Evolutionary conservation across 2,113 vertebrate species (phyloP).

Genomic region (Bufo bufo): DNA sequence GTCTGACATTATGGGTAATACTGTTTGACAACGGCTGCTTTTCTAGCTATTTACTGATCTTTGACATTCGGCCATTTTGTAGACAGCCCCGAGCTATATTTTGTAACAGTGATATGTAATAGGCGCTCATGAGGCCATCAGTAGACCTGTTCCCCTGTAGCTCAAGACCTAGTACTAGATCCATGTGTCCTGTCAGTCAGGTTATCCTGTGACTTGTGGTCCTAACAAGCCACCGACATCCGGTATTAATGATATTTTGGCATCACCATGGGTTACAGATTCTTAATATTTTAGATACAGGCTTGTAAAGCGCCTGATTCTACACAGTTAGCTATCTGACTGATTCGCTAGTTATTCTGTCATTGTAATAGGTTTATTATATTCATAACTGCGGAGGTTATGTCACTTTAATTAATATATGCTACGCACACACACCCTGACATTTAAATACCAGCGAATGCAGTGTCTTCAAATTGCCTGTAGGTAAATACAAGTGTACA

Average conservation of each 20-base stretch:
- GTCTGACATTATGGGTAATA: background rate
- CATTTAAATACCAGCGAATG: conserved; percentile 51
- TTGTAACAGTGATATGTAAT: background rate
- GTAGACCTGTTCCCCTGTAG: background rate
- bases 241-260: background rate
- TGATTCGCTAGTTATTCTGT: background rate
- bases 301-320: background rate
- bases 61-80: conserved; percentile 1
- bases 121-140: background rate
- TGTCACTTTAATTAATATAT: conserved; percentile 38
- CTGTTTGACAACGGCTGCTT: background rate
- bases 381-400: conserved; percentile 1
- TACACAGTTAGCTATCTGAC: background rate
- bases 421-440: conserved; percentile 3
- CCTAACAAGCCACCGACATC: background rate
- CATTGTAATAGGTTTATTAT: background rate
- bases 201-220: background rate
- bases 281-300: background rate
- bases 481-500: conserved; percentile 51
- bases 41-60: background rate
- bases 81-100: background rate
- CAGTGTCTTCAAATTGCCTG: conserved; percentile 42
- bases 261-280: background rate
- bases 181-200: background rate
- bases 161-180: background rate